A percentile compares a stretch with the other conserved stretches of the same genome.
Evolutionary conservation across 2,888 invertebrate species (phyloP).

Genomic region (Drosophila austrosaltans): DNA sequence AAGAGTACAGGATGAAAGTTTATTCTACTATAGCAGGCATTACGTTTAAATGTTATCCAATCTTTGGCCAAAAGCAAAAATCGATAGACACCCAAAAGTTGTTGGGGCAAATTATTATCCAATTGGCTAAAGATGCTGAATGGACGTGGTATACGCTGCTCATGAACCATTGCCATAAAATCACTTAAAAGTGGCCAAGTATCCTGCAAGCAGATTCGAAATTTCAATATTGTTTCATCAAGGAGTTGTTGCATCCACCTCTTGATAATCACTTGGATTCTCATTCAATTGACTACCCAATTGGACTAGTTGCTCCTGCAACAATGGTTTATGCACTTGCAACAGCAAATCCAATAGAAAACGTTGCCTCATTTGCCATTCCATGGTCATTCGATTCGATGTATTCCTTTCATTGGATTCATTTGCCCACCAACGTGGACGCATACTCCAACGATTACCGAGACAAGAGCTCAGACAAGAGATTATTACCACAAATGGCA

Average conservation of each 20-base stretch:
- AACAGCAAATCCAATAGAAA: slow-evolving; percentile 70
- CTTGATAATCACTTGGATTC: slow-evolving; percentile 48
- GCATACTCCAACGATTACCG: slow-evolving; percentile 27
- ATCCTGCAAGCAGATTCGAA: slow-evolving; percentile 33
- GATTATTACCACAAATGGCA: slow-evolving; percentile 18
- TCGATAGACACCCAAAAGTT: slow-evolving; percentile 61
- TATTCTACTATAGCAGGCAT: slow-evolving; percentile 86
- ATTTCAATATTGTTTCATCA: too few relatives aligned
- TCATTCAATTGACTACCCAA: slow-evolving; percentile 60
- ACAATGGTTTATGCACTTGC: slow-evolving; percentile 71
- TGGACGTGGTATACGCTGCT: slow-evolving; percentile 52
- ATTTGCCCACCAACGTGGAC: slow-evolving; percentile 28
- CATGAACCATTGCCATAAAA: slow-evolving; percentile 53
- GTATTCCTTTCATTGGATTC: neutral
- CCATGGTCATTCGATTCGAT: neutral
- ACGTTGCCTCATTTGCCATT: slow-evolving; percentile 48
- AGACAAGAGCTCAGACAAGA: slow-evolving; percentile 28
- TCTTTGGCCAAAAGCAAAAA: slow-evolving; percentile 84
- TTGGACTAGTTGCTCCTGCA: slow-evolving; percentile 58
- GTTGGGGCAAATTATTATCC: slow-evolving; percentile 50
- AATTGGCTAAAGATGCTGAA: slow-evolving; percentile 54
- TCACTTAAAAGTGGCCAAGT: slow-evolving; percentile 39
- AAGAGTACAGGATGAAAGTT: slow-evolving; percentile 90
- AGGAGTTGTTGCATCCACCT: slow-evolving; percentile 35
- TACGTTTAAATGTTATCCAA: slow-evolving; percentile 86